Evolutionary conservation across 23 tunicate genomes (phyloP).

Genomic region (Halocynthia roretzi): DNA sequence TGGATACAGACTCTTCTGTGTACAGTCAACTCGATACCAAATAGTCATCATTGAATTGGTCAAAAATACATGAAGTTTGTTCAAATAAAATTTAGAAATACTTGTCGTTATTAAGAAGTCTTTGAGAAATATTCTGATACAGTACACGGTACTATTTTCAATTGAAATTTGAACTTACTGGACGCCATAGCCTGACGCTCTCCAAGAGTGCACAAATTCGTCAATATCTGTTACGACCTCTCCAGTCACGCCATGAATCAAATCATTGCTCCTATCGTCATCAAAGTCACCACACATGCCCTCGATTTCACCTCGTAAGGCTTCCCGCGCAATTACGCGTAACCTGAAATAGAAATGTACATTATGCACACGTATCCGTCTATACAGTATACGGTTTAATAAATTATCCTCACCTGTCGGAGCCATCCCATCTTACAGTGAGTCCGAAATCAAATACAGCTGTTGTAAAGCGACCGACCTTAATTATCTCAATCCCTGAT

Average conservation of each 20-base stretch:
- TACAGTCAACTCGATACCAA: too few species aligned
- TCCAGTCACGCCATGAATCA: slow-evolving; percentile 24
- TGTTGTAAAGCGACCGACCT: slow-evolving; percentile 36
- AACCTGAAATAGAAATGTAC: slow-evolving; percentile 21
- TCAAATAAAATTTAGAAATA: too few species aligned
- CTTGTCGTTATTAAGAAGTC: too few species aligned
- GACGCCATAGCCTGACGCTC: slow-evolving; percentile 22
- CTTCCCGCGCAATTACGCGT: slow-evolving; percentile 24
- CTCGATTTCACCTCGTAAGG: slow-evolving; percentile 42
- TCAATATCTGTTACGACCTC: slow-evolving; percentile 20
- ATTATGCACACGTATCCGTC: neutral
- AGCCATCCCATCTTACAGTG: slow-evolving; percentile 56
- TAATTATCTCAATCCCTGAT: slow-evolving; percentile 36
- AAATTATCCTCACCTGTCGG: slow-evolving; percentile 37
- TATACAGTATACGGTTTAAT: neutral
- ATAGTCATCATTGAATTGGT: too few species aligned
- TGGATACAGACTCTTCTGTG: too few species aligned
- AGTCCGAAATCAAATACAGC: slow-evolving; percentile 39
- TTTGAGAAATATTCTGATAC: too few species aligned
- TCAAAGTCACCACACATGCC: slow-evolving; percentile 64
- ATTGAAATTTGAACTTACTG: slow-evolving; percentile 7
- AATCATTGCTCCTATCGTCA: slow-evolving; percentile 48
- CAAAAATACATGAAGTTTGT: too few species aligned
- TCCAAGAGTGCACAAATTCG: slow-evolving; percentile 38
- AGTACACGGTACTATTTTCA: too few species aligned